Evolutionary conservation across 2,888 invertebrate genomes (phyloP).

Genomic region (Phoenoteleia sp.): DNA sequence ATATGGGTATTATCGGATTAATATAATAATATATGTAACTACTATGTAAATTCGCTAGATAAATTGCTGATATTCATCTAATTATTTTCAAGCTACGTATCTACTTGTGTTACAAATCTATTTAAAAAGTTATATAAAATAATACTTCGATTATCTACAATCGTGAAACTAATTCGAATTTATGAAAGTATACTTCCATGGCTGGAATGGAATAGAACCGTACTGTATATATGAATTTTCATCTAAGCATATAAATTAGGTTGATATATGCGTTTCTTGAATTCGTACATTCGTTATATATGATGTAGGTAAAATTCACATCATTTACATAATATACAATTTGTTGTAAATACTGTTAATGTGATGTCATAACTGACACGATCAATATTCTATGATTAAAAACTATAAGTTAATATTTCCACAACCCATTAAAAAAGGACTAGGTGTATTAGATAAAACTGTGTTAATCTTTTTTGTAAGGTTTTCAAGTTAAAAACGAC

Average conservation of each 20-base stretch:
- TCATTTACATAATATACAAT: background rate
- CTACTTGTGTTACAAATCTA: slow-evolving; percentile 10
- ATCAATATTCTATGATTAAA: slow-evolving; percentile 18
- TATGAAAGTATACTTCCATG: background rate
- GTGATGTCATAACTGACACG: slow-evolving; percentile 44
- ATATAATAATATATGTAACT: slow-evolving; percentile 16
- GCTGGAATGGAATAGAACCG: background rate
- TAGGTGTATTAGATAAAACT: slow-evolving; percentile 55
- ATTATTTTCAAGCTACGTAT: background rate
- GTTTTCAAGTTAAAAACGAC: slow-evolving; percentile 19
- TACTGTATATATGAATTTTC: slow-evolving; percentile 2
- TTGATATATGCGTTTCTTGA: background rate
- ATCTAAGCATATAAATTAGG: slow-evolving; percentile 30
- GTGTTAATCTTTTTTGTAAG: slow-evolving; percentile 29
- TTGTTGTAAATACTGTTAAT: slow-evolving; percentile 55
- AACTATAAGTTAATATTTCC: slow-evolving; percentile 54
- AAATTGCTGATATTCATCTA: slow-evolving; percentile 18
- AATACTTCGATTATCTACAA: slow-evolving; percentile 21
- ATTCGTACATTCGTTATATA: background rate
- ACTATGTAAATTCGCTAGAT: slow-evolving; percentile 21
- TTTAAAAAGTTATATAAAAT: slow-evolving; percentile 17
- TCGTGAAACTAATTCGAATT: background rate
- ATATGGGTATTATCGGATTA: slow-evolving; percentile 1
- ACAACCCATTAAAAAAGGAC: slow-evolving; percentile 67
- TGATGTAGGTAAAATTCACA: background rate